A percentile compares a stretch with the other conserved stretches of the same genome.
phyloP scores from a whole-genome alignment of 2,113 vertebrate genomes.

The Rhinopomastus cyanomelas region DNA sequence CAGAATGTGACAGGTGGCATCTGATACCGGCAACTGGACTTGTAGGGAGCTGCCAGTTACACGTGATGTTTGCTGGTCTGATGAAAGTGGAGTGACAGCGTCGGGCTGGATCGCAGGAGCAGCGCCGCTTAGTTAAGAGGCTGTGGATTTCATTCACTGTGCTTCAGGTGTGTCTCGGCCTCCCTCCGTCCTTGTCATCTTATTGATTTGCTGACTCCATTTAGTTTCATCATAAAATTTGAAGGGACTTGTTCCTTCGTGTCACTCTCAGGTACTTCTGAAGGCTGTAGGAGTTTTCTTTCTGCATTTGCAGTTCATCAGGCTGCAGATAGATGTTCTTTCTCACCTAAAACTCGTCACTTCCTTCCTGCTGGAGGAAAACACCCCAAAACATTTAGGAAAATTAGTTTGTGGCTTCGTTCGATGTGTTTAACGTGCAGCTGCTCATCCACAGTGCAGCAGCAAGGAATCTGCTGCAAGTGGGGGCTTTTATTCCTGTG shows the following conservation, averaged over 20 bases:
- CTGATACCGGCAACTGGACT: not conserved
- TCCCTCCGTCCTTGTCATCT: slow-evolving; percentile 8
- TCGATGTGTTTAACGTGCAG: slow-evolving; percentile 35
- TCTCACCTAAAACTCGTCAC: slow-evolving; percentile 57
- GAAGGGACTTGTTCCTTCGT: slow-evolving; percentile 29
- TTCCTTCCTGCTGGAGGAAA: slow-evolving; percentile 10
- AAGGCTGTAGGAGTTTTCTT: slow-evolving; percentile 40
- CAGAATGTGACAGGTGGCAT: not conserved
- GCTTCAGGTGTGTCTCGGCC: not conserved
- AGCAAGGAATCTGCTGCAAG: not conserved
- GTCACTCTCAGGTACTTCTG: not conserved
- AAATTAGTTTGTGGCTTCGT: slow-evolving; percentile 51
- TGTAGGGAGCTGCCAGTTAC: slow-evolving; percentile 2
- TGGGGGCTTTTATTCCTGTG: not conserved
- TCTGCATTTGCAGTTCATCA: slow-evolving; percentile 51
- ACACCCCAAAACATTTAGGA: slow-evolving; percentile 15
- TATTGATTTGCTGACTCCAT: slow-evolving; percentile 7
- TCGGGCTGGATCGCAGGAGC: not conserved
- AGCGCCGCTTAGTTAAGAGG: not conserved
- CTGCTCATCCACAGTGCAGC: not conserved
- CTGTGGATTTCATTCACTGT: slow-evolving; percentile 12
- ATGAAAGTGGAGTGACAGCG: not conserved
- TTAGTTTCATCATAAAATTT: slow-evolving; percentile 49
- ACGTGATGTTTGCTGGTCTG: slow-evolving; percentile 14
- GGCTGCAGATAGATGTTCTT: slow-evolving; percentile 43